Evolutionary conservation across 2,888 invertebrate genomes (phyloP), one percentile per base, ranked within the genome.

Genomic region (Parapristionchus giblindavisi): DNA sequence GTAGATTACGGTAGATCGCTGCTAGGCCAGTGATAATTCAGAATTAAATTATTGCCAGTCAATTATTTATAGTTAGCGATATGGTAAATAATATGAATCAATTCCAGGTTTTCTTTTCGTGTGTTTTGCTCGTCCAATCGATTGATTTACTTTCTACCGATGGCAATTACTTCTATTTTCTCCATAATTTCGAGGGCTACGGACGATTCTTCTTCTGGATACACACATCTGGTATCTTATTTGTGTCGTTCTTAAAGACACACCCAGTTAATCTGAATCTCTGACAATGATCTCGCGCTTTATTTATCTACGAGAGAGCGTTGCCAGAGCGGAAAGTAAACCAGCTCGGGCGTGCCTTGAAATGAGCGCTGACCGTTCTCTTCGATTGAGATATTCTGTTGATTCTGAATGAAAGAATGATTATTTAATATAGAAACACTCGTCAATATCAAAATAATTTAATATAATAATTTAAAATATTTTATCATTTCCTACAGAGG

Each of bases 61-160:
- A n/a, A n/a, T n/a, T n/a, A 27, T 24, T 1, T 3, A 21, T 54
- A 27, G 24, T 54, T 54, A 27, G 5, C 24, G n/a, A 38, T 17
- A 58, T n/a, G n/a, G n/a, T n/a, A n/a, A n/a, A n/a, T n/a, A n/a
- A n/a, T n/a, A n/a, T n/a, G n/a, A n/a, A n/a, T n/a, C n/a, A n/a
- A n/a, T n/a, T n/a, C 2, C 40, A 63, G 63, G 63, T 63, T 6
- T 63, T 63, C 63, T 63, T 63, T 29, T 63, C 63, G 8, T 29
- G 38, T 21, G 63, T 63, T 24, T 27, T 63, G 3, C 38, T 63
- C 6, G 40, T 40, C 2, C 63, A 63, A 11, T 38, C 63, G 14
- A 63, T 63, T 21, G 63, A 63, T 40, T 27, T 63, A 24, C 40
- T 63, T 1, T 21, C 17, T 29, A 63, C 38, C 27, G 34, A 63